Percentiles rank a stretch among this genome's conserved stretches.
Evolutionary conservation across 2,888 invertebrate species (phyloP).

Genomic region (Meteorus cinctellus): DNA sequence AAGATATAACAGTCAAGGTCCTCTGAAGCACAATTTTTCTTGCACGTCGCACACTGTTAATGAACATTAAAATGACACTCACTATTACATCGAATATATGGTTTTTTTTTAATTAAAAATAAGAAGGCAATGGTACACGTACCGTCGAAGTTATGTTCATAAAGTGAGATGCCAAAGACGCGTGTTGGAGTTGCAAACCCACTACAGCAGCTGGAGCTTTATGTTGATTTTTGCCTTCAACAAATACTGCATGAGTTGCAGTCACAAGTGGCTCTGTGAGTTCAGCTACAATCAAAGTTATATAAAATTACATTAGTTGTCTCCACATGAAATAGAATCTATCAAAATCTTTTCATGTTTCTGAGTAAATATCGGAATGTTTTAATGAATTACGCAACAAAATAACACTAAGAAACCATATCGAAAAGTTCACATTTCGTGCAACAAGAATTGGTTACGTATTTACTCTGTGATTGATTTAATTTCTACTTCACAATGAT

Average conservation of each 20-base stretch:
- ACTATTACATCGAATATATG: background rate
- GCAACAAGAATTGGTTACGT: no score
- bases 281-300: constrained; percentile 63
- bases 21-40: constrained; percentile 89
- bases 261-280: constrained; percentile 82
- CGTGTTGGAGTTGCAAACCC: constrained; percentile 91
- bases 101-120: constrained; percentile 1
- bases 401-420: no score
- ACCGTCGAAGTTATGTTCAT: constrained; percentile 92
- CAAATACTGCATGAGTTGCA: constrained; percentile 93
- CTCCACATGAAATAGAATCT: background rate
- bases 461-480: no score
- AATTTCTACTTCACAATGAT: no score
- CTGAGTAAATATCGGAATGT: no score
- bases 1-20: constrained; percentile 94
- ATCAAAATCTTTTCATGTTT: background rate
- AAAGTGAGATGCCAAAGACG: constrained; percentile 88
- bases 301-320: background rate
- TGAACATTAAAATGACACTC: constrained; percentile 40
- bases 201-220: constrained; percentile 93
- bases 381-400: no score
- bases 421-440: no score
- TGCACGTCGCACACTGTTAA: constrained; percentile 84
- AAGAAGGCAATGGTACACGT: constrained; percentile 58
- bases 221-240: constrained; percentile 84